Percentiles rank a stretch among this genome's conserved stretches.
These are phyloP conservation scores for Pan paniscus DNA, from an alignment of 2,113 vertebrate species.

Conservation along the genomic window DNA sequence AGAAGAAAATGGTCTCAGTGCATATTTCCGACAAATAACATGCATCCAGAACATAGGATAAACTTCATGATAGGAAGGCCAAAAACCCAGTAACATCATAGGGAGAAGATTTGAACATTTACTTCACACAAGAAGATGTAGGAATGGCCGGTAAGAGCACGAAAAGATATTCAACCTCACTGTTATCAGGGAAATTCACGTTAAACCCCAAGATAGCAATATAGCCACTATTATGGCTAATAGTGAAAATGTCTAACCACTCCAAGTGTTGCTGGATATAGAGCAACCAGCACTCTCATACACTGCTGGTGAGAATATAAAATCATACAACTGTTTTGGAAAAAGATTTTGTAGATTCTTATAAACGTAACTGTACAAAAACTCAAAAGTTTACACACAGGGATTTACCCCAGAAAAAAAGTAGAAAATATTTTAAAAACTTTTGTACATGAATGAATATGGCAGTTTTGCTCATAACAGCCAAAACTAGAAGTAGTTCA, in stretches of 20 bases:
- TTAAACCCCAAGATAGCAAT: not conserved
- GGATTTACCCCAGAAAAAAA: not conserved
- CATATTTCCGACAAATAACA: not conserved
- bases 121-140: not conserved
- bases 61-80: not conserved
- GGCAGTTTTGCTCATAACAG: not conserved
- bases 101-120: not conserved
- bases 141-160: not conserved
- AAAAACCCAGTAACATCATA: not conserved
- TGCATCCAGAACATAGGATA: not conserved
- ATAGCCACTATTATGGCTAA: not conserved
- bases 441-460: not conserved
- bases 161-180: not conserved
- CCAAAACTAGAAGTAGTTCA: not conserved
- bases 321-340: not conserved
- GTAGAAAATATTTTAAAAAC: not conserved
- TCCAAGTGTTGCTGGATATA: not conserved
- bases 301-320: not conserved
- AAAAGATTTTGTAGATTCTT: not conserved
- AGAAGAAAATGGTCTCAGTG: not conserved
- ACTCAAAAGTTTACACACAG: not conserved
- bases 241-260: not conserved
- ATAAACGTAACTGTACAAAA: not conserved
- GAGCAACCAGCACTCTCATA: not conserved
- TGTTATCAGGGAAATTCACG: not conserved